phyloP scores from a whole-genome alignment of 2,888 invertebrate species.

The Eupithecia inturbata region DNA sequence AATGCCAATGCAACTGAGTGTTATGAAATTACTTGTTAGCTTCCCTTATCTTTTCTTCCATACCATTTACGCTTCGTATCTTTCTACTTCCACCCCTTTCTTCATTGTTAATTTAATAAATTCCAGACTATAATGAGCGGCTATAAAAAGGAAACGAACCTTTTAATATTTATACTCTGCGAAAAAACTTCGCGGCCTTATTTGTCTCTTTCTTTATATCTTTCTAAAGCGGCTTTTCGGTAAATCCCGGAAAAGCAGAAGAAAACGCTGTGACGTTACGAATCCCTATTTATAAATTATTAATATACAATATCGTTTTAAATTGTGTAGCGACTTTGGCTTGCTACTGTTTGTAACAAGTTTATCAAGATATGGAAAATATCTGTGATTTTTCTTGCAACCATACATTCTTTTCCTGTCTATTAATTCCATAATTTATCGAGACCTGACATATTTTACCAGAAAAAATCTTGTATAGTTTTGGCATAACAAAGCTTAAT shows the following conservation, averaged over 20 bases:
- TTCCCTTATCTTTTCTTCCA: neutral
- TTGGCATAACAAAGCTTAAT: too few relatives aligned
- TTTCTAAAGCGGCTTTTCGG: conserved; percentile 60
- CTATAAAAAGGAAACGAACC: conserved; percentile 57
- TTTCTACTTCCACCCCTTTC: conserved; percentile 19
- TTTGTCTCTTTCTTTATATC: conserved; percentile 68
- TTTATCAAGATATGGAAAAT: neutral
- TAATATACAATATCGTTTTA: conserved; percentile 56
- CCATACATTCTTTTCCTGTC: neutral
- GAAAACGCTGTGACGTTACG: conserved; percentile 50
- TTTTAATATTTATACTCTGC: conserved; percentile 67
- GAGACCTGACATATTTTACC: neutral
- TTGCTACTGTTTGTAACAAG: neutral
- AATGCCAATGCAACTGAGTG: neutral
- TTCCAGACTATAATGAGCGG: conserved; percentile 57
- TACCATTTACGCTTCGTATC: neutral
- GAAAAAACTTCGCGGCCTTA: conserved; percentile 54
- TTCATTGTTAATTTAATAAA: conserved; percentile 58
- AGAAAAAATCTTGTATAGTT: too few relatives aligned
- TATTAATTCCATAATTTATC: neutral
- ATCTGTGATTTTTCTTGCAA: neutral
- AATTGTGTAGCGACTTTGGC: conserved; percentile 45
- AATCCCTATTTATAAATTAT: conserved; percentile 62
- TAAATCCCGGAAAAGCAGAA: conserved; percentile 55
- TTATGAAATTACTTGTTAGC: neutral